These are phyloP conservation scores for Muschampia plurimacula DNA, from an alignment of 2,888 invertebrate genomes.

Conservation along the genomic window DNA sequence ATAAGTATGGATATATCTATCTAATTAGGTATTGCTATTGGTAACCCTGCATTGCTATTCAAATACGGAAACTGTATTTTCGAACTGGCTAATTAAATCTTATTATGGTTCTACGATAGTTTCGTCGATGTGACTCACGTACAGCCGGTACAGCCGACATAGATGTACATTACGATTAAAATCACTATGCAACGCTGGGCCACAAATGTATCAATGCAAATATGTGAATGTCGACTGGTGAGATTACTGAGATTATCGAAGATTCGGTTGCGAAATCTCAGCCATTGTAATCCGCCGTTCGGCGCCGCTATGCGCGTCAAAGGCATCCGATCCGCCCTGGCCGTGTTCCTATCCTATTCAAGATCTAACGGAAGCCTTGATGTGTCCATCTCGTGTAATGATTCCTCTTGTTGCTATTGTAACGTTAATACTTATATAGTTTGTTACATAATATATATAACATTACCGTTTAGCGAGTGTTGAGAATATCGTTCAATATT, in stretches of 20 bases:
- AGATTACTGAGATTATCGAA: conserved; percentile 57
- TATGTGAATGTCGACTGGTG: conserved; percentile 58
- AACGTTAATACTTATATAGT: too few relatives aligned
- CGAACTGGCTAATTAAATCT: neutral
- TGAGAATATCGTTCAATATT: neutral
- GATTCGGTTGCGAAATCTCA: conserved; percentile 58
- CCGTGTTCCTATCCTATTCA: conserved; percentile 47
- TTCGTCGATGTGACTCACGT: conserved; percentile 21
- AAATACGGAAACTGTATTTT: neutral
- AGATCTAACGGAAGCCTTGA: conserved; percentile 62
- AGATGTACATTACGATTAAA: conserved; percentile 14
- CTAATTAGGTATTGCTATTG: neutral
- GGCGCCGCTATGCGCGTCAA: conserved; percentile 47
- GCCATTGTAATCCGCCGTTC: conserved; percentile 58
- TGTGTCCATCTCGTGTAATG: conserved; percentile 62
- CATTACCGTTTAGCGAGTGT: neutral
- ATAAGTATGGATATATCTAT: too few relatives aligned
- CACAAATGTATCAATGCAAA: conserved; percentile 44
- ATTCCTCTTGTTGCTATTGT: conserved; percentile 20
- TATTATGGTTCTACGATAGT: conserved; percentile 4
- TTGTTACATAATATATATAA: neutral
- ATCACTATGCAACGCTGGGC: conserved; percentile 28
- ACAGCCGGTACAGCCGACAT: neutral
- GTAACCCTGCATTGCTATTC: neutral
- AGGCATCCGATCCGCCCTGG: conserved; percentile 54